Conservation (phyloP, 1,140 invertebrate species). For the Babylonia areolata region DNA sequence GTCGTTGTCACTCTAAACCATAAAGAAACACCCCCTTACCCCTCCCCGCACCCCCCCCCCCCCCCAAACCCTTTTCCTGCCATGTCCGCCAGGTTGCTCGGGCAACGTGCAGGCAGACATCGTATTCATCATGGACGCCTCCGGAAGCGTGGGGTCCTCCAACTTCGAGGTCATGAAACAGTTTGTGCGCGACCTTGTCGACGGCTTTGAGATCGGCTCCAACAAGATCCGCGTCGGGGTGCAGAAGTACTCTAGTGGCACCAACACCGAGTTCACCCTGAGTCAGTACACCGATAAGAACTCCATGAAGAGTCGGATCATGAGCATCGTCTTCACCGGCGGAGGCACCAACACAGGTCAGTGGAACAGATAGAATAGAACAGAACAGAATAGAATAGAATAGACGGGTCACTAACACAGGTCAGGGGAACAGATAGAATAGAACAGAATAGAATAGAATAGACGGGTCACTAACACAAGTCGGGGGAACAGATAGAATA, state of each 20-base stretch:
- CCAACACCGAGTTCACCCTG: conserved; percentile 46
- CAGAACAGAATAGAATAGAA: too few relatives aligned
- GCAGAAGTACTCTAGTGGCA: conserved; percentile 40
- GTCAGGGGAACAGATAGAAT: too few relatives aligned
- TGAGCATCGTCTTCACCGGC: conserved; percentile 39
- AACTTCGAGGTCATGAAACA: conserved; percentile 55
- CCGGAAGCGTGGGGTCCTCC: conserved; percentile 46
- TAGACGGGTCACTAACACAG: too few relatives aligned
- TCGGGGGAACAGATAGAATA: too few relatives aligned
- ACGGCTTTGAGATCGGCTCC: conserved; percentile 51
- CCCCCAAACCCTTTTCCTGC: not conserved
- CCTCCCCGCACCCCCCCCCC: too few relatives aligned
- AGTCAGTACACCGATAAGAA: conserved; percentile 41
- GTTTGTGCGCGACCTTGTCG: conserved; percentile 55
- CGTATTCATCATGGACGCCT: conserved; percentile 62
- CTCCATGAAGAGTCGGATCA: conserved; percentile 39
- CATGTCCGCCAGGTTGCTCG: not conserved
- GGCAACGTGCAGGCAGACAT: conserved; percentile 52
- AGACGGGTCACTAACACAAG: too few relatives aligned
- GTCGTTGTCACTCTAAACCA: not conserved
- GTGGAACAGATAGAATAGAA: too few relatives aligned
- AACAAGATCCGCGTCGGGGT: conserved; percentile 45
- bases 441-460: too few relatives aligned
- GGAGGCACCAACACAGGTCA: not conserved
- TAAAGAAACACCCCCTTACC: not conserved